Evolutionary conservation across 2,113 vertebrate species (phyloP), one percentile per base, ranked within the genome.

Genomic region (Columba livia): DNA sequence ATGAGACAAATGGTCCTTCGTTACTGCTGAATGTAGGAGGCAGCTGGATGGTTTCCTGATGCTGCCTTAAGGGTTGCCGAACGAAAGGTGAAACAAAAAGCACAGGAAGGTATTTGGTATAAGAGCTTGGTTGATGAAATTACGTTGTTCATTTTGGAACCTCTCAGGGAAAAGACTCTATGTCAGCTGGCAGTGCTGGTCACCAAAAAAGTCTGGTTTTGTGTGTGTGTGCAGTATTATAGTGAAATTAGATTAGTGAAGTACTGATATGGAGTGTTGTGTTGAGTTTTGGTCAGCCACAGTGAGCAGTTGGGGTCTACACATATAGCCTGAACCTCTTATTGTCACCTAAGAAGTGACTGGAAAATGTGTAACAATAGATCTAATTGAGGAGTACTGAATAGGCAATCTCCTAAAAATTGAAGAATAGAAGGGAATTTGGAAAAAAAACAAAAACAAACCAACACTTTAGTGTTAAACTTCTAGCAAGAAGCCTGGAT

Each of bases 91-190:
- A 17, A 78, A 57, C 18, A 21, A 0, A 2, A 5, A 18, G 20
- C 2, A 0, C 17, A 24, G n/a, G 29, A 28, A 50, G 34, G 9
- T 28, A 3, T 0, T 12, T 32, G 6, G 17, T 58, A 1, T 17
- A 11, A 11, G 47, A 64, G 8, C 42, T 31, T 44, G 26, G 48
- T 6, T 70, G 50, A 34, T 15, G 54, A 78, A 72, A 53, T 28
- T 14, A 10, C 15, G 3, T 36, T 57, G 26, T 28, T 61, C 11
- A 16, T 36, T 89, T 62, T 42, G 42, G 60, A 75, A 51, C 17
- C 10, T 51, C 26, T 28, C 40, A 24, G 25, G 69, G 19, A 70
- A 18, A 86, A 56, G 24, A 5, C 48, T 58, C 20, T 50, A 12
- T 44, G 18, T 75, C 53, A 87, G 12, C 44, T 57, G 23, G 16